Percentiles rank a stretch among this genome's conserved stretches.
These are phyloP conservation scores for Saiga tatarica DNA, from an alignment of 2,113 vertebrate genomes.

Conservation along the genomic window DNA sequence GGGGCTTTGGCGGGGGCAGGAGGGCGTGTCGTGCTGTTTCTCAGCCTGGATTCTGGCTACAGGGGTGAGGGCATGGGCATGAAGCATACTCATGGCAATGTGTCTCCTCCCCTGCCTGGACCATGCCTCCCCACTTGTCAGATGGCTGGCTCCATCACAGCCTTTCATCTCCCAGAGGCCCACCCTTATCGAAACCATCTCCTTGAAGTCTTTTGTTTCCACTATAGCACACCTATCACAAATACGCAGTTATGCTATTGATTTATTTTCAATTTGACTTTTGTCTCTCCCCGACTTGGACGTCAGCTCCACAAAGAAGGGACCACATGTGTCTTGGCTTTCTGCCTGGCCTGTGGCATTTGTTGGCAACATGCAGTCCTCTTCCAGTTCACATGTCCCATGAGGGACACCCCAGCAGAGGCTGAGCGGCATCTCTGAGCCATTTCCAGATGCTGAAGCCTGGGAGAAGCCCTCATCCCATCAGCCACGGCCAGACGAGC, in stretches of 20 bases:
- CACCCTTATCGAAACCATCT: neutral
- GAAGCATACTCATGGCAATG: neutral
- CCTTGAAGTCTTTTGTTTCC: neutral
- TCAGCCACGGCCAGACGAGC: neutral
- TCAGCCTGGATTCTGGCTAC: neutral
- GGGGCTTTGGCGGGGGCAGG: accelerated
- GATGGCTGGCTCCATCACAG: neutral
- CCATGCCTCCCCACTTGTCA: accelerated
- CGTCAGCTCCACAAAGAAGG: too few relatives aligned
- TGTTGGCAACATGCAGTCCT: neutral
- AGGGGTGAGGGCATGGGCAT: neutral
- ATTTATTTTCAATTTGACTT: neutral
- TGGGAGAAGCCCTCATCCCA: neutral
- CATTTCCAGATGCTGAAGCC: neutral
- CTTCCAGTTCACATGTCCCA: neutral
- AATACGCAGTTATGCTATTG: accelerated
- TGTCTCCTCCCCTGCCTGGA: neutral
- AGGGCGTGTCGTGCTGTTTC: accelerated
- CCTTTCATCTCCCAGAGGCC: neutral
- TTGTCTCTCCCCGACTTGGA: neutral
- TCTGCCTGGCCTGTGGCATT: too few relatives aligned
- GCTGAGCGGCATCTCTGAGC: neutral
- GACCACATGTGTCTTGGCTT: neutral
- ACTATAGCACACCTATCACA: neutral
- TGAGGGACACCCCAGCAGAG: neutral